These are phyloP conservation scores for Willowsia nigromaculata DNA, from an alignment of 2,888 invertebrate species.

Conservation along the genomic window DNA sequence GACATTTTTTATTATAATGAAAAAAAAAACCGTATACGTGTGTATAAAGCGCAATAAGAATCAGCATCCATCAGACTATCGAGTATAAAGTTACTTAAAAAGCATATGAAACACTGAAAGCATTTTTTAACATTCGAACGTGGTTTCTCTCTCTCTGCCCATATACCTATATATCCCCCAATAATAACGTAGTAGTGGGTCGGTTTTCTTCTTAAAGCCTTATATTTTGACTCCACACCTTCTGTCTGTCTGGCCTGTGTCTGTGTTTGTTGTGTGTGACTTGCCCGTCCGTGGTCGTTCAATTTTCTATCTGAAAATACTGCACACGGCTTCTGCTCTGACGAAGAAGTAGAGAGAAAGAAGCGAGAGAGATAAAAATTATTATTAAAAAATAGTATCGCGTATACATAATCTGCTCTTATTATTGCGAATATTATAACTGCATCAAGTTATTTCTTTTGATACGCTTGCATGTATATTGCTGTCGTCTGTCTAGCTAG, in stretches of 20 bases:
- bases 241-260: conserved; percentile 77
- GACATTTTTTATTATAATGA: conserved; percentile 47
- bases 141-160: no score
- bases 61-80: conserved; percentile 1
- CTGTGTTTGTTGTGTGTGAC: conserved; percentile 74
- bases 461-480: neutral
- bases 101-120: no score
- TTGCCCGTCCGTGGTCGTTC: conserved; percentile 61
- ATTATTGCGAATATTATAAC: conserved; percentile 42
- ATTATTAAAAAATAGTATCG: conserved; percentile 18
- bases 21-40: conserved; percentile 13
- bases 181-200: conserved; percentile 66
- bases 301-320: conserved; percentile 42
- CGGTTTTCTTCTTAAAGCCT: conserved; percentile 55
- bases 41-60: conserved; percentile 6
- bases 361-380: conserved; percentile 10
- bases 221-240: conserved; percentile 77
- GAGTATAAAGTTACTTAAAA: no score
- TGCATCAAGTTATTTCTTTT: no score
- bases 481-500: conserved; percentile 35
- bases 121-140: conserved; percentile 8
- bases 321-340: no score
- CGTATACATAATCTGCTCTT: conserved; percentile 14
- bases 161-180: no score
- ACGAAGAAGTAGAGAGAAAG: conserved; percentile 24